Conservation (phyloP, 2,797 vertebrate genomes). For the Hemibagrus guttatus region DNA sequence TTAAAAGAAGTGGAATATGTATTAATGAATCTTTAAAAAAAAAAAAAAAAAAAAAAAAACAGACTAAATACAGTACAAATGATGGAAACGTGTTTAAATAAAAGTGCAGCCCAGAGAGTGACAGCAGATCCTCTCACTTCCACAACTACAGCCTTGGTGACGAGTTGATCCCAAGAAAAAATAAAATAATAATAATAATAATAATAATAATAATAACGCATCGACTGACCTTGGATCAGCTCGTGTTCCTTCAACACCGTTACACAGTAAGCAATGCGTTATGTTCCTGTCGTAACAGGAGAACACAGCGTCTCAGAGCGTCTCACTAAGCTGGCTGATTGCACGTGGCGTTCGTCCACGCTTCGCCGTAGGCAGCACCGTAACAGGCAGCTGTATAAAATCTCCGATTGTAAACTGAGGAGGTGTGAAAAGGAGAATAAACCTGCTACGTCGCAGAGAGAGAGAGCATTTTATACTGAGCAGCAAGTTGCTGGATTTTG, state of each 20-base stretch:
- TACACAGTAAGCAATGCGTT: constrained; percentile 7
- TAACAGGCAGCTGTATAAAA: not conserved
- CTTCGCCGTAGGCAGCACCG: not conserved
- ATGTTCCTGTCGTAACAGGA: not conserved
- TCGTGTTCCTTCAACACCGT: constrained; percentile 9
- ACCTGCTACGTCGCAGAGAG: not conserved
- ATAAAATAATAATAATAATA: not conserved
- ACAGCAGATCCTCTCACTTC: not conserved
- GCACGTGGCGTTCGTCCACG: not conserved
- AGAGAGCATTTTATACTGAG: not conserved
- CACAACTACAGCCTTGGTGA: not conserved
- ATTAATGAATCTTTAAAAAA: constrained; percentile 4
- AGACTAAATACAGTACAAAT: constrained; percentile 59
- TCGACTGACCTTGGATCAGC: constrained; percentile 3
- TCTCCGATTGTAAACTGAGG: constrained; percentile 8
- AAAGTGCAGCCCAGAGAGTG: constrained; percentile 34
- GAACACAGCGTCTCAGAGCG: not conserved
- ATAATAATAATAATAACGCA: not conserved
- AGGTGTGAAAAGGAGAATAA: not conserved
- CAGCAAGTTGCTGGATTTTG: not conserved
- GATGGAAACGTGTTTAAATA: constrained; percentile 44
- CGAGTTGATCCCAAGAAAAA: not conserved
- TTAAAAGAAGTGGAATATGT: constrained; percentile 44
- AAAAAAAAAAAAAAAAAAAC: constrained; percentile 33
- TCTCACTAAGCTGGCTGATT: not conserved